phyloP scores from a whole-genome alignment of 1,140 invertebrate genomes.

The Acromyrmex heyeri region DNA sequence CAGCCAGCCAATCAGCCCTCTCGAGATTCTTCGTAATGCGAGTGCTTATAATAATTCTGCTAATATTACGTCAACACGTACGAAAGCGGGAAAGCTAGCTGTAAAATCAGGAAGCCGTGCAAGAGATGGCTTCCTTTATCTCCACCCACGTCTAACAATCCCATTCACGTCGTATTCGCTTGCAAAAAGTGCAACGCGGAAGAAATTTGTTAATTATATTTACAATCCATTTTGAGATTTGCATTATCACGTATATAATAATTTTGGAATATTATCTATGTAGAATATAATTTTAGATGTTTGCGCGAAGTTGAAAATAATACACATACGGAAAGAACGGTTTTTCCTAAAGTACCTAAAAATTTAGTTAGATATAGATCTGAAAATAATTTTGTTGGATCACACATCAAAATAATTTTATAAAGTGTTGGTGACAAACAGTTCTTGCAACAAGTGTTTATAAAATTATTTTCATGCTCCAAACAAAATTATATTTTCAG shows the following conservation, averaged over 20 bases:
- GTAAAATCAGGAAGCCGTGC: conserved; percentile 27
- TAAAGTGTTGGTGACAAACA: no score
- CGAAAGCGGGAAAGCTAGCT: conserved; percentile 9
- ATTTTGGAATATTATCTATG: neutral
- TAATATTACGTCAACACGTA: conserved; percentile 47
- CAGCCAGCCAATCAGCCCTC: neutral
- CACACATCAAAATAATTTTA: no score
- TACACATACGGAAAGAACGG: no score
- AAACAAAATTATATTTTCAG: no score
- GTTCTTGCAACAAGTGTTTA: no score
- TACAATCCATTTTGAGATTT: neutral
- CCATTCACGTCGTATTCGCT: conserved; percentile 4
- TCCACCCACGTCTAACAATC: neutral
- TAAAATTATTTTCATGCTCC: no score
- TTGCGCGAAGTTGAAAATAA: no score
- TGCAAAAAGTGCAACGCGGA: conserved; percentile 4
- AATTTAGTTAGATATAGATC: no score
- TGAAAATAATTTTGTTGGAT: no score
- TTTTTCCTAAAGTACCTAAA: no score
- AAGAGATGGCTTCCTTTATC: neutral
- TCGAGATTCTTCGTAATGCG: neutral
- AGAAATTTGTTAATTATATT: conserved; percentile 36
- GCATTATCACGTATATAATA: neutral
- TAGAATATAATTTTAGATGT: neutral
- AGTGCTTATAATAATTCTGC: conserved; percentile 46